A percentile compares a stretch with the other conserved stretches of the same genome.
phyloP scores from a whole-genome alignment of 2,888 invertebrate species.

The Notodonta dromedarius region DNA sequence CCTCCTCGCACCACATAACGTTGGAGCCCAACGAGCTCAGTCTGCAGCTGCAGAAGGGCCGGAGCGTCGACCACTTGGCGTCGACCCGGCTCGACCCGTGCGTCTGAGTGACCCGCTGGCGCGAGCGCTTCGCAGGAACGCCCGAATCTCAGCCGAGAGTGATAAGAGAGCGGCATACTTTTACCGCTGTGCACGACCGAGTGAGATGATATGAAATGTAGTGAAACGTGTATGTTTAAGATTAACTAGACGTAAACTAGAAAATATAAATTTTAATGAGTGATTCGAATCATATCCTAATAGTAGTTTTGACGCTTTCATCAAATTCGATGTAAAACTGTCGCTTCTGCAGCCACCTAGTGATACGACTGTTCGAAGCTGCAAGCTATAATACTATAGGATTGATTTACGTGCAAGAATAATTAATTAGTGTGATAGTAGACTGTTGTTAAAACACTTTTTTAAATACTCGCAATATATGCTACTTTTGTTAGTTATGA shows the following conservation, averaged over 20 bases:
- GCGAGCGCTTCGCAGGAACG: constrained; percentile 9
- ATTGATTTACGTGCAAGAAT: constrained; percentile 26
- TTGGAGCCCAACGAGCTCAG: constrained; percentile 70
- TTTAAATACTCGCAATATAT: constrained; percentile 38
- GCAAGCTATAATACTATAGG: constrained; percentile 19
- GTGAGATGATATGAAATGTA: constrained; percentile 36
- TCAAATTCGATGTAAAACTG: constrained; percentile 45
- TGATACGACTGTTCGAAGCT: constrained; percentile 20
- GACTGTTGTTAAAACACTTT: constrained; percentile 39
- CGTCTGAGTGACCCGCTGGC: constrained; percentile 43
- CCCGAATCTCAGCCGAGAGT: constrained; percentile 39
- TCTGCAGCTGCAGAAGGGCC: constrained; percentile 70
- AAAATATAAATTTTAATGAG: constrained; percentile 58
- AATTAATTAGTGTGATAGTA: constrained; percentile 35
- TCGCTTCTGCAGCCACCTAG: constrained; percentile 45
- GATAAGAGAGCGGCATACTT: constrained; percentile 9
- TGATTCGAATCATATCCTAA: constrained; percentile 80
- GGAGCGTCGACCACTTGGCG: constrained; percentile 73
- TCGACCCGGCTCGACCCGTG: constrained; percentile 58
- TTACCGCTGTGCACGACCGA: constrained; percentile 22
- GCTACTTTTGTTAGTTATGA: constrained; percentile 23
- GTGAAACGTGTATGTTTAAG: constrained; percentile 47
- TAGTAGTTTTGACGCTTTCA: constrained; percentile 62
- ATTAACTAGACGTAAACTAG: constrained; percentile 40
- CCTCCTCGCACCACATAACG: constrained; percentile 78